Evolutionary conservation across 2,113 vertebrate genomes (phyloP).

Genomic region (Neomonachus schauinslandi): DNA sequence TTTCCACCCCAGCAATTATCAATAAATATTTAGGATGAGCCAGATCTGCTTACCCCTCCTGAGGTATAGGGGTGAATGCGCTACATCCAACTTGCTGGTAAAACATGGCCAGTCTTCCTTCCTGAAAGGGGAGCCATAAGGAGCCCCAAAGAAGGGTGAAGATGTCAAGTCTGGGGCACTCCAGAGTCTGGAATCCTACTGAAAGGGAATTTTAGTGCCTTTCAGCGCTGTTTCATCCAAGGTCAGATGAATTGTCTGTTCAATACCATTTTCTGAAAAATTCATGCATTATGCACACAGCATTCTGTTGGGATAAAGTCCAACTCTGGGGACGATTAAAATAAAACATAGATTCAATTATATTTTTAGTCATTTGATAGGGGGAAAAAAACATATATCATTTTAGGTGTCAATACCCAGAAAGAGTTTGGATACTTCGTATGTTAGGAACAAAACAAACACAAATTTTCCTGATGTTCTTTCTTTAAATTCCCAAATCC

Average conservation of each 20-base stretch:
- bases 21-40: neutral
- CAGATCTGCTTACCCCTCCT: neutral
- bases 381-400: neutral
- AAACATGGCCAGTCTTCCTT: neutral
- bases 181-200: neutral
- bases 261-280: neutral
- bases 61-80: neutral
- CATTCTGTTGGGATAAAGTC: neutral
- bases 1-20: neutral
- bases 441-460: conserved; percentile 46
- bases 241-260: neutral
- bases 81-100: neutral
- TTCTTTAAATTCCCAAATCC: conserved; percentile 14
- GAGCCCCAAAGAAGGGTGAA: neutral
- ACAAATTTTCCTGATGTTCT: neutral
- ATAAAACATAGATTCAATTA: conserved; percentile 30
- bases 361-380: conserved; percentile 26
- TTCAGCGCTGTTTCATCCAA: neutral
- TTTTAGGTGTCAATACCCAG: conserved; percentile 33
- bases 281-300: neutral
- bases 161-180: neutral
- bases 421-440: conserved; percentile 14
- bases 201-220: neutral
- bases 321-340: neutral
- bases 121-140: neutral